Base-by-base conservation (phyloP, 53 echinoderm and acorn worm genomes). In the Echinarachnius parma region DNA sequence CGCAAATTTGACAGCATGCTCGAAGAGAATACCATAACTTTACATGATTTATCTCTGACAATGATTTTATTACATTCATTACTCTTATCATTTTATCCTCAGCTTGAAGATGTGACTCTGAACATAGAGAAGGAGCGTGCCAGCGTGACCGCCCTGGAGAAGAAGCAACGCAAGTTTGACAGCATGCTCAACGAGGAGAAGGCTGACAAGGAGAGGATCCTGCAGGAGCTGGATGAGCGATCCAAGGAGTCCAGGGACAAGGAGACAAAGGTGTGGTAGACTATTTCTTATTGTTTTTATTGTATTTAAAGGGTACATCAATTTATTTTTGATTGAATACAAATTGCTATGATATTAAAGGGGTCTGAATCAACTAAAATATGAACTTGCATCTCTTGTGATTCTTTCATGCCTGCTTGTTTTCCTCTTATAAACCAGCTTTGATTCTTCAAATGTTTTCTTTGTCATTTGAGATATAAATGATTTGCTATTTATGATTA, bases 81-180 rank as follows among this genome's bases (percentile, higher is more conserved):
- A 28, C 39, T 39, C 7, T 39, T 39, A 13, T 39, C 13, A 16
- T 8, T 62, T 23, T 42, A 39, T 39, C 27, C 28, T 15, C 39
- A 95, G 96, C 80, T 91, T 16, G 96, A 96, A 54, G 96, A 96
- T 42, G 61, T 88, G 20, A 61, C 62, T 4, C 81, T 96, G 0
- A 82, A 91, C 61, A 71, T 96, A 62, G 96, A 96, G 22, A 91
- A 79, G 39, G 91, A 92, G 62, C 84, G 80, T 4, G 84, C 87
- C 61, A 80, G 62, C 24, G 87, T 92, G 42, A 88, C 72, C 33
- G 82, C 50, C 47, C 75, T 91, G n/a, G 91, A 91, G 46, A 96
- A 96, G 91, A 87, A 84, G 37, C 96, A 96, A 76, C 81, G 83
- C 64, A 96, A 96, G 82, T 96, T 96, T 82, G 96, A 96, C 54